phyloP scores from a whole-genome alignment of 37 sponge, comb jelly and placozoan genomes.

The Cliona cf. orientalis region DNA sequence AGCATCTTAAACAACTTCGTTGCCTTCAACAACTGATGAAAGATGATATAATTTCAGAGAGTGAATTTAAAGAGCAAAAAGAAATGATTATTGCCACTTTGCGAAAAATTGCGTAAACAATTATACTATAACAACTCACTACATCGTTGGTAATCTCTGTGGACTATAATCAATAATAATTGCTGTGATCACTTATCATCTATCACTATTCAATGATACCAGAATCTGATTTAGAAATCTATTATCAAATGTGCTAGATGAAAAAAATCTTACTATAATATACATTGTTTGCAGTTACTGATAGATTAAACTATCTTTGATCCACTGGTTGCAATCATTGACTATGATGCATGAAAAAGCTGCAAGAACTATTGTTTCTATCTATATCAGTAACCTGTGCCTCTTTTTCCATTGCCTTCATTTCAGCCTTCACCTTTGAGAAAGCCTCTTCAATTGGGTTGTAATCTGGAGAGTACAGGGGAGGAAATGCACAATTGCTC shows the following conservation, averaged over 20 bases:
- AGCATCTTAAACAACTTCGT: constrained; percentile 8
- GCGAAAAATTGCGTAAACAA: not conserved
- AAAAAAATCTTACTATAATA: too few relatives aligned
- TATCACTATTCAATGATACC: not conserved
- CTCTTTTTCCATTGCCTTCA: constrained; percentile 27
- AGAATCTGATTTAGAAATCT: not conserved
- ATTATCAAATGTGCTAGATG: not conserved
- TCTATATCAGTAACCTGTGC: not conserved
- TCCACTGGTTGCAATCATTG: constrained; percentile 19
- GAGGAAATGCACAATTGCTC: constrained; percentile 30
- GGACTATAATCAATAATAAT: not conserved
- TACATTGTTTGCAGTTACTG: not conserved
- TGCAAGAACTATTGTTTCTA: constrained; percentile 34
- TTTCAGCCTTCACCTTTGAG: constrained; percentile 33
- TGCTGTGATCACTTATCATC: constrained; percentile 3
- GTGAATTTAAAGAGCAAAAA: constrained; percentile 3
- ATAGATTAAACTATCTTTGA: not conserved
- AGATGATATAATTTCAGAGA: constrained; percentile 1
- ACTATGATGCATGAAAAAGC: constrained; percentile 28
- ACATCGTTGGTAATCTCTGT: not conserved
- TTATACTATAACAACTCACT: not conserved
- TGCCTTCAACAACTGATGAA: constrained; percentile 8
- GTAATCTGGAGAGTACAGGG: constrained; percentile 34
- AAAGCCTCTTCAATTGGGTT: constrained; percentile 42
- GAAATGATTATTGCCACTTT: not conserved